Evolutionary conservation across 2,888 invertebrate species (phyloP), one percentile per base, ranked within the genome.

Genomic region (Callinectes sapidus): DNA sequence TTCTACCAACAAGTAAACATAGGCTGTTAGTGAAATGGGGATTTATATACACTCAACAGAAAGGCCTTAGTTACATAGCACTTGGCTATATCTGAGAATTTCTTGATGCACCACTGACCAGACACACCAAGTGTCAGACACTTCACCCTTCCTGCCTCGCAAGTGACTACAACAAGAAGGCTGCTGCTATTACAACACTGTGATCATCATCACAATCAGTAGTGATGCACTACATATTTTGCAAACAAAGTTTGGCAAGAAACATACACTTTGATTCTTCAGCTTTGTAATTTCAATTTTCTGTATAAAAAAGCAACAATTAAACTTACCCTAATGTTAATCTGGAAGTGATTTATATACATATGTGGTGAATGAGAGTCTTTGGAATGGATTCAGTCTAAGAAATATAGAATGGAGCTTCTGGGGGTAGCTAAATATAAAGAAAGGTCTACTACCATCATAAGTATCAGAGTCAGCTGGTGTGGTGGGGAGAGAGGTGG

Each of bases 381-480:
- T 81, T 32, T 81, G 81, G 35, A 81, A 81, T 81, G 81, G 81
- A 35, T 81, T 32, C 81, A 81, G 81, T 81, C 81, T 81, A 81
- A 81, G 81, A 35, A 81, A 35, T 81, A 81, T 81, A 81, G 81
- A 81, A 10, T 35, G 81, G 32, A 81, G 81, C 81, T 81, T 81
- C 81, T 81, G 81, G 35, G 81, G 81, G 35, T 81, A 81, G 18
- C 81, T 81, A 81, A 35, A 81, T 81, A 81, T 81, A 81, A 81
- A 35, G 81, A 81, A 81, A 81, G 81, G 81, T 81, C 32, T 66
- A 55, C 61, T 91, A 94, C 94, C 92, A 90, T 94, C 94, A 90
- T 94, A 94, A 87, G 89, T 94, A 66, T 94, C 94, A 77, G 94
- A 94, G 54, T 94, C 94, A 61, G 94, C 94, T 35, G 94, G 94